Base-by-base conservation (phyloP, 2,113 vertebrate species). In the Raja brachyura region DNA sequence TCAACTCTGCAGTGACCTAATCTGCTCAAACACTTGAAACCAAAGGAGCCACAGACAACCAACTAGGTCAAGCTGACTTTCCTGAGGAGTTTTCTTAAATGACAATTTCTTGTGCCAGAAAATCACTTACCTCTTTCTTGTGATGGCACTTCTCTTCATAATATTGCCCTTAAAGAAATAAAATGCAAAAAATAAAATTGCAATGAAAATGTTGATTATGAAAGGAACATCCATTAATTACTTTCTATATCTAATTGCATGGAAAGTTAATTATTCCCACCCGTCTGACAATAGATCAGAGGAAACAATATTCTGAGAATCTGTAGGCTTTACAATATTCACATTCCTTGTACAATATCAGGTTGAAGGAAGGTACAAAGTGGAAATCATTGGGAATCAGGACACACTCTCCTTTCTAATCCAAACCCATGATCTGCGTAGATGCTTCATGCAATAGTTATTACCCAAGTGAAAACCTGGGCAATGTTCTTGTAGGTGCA, bases 51-150 rank as follows among this genome's bases (percentile, higher is more conserved):
- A 76, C 25, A 39, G 31, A 31, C 76, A 39, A 13, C 33, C 77
- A 81, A 81, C 6, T 7, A 54, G 54, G 78, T 6, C 78, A 81
- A 54, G 18, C 5, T 48, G 39, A 81, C 39, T 48, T 16, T 78
- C 39, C 16, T 22, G 54, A 81, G 48, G 78, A 7, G 16, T 79
- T 3, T 48, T 48, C 14, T 48, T 79, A 7, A 48, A 77, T 2
- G 81, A n/a, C 54, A 59, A n/a, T 86, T 61, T 86, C 25, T 86
- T 5, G 22, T 56, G 48, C 56, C 10, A 54, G 56, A n/a, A 85
- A 54, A 85, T 85, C 81, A n/a, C 81, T 86, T 86, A 86, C 81
- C 81, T 86, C 25, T 61, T 86, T 59, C 25, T 61, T 61, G 0
- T 0, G 25, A 9, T 13, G 5, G 9, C 4, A n/a, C 10, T 4